Conservation (phyloP, 2,797 vertebrate genomes). For the Melanotaenia trifasciata region DNA sequence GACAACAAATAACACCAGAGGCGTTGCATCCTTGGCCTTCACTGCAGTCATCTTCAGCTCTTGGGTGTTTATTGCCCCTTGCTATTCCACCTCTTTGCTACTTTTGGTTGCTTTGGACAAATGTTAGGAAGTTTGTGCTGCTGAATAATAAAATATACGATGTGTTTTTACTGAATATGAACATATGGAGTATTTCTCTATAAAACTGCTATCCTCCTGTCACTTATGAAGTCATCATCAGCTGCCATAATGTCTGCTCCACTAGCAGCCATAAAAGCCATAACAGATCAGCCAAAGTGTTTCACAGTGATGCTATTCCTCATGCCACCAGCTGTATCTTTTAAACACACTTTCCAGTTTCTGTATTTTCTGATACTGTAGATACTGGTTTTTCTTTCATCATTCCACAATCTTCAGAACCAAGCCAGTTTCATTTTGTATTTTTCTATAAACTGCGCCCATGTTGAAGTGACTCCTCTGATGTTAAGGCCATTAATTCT, state of each 20-base stretch:
- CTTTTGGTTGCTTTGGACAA: not conserved
- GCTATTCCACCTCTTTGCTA: not conserved
- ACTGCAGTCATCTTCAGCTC: conserved; percentile 3
- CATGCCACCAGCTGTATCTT: not conserved
- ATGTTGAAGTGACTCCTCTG: not conserved
- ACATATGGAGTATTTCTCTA: not conserved
- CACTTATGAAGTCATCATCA: conserved; percentile 6
- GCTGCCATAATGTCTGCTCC: conserved; percentile 8
- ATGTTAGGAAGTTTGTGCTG: not conserved
- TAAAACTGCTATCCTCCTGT: not conserved
- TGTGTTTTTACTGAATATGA: not conserved
- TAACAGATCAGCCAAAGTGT: not conserved
- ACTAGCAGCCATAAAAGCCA: not conserved
- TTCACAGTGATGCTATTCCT: not conserved
- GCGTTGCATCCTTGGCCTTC: conserved; percentile 1
- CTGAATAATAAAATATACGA: not conserved
- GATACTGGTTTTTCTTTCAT: not conserved
- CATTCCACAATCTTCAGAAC: not conserved
- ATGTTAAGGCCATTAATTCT: not conserved
- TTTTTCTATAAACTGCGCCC: not conserved
- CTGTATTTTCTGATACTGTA: not conserved
- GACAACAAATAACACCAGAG: conserved; percentile 19
- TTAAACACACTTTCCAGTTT: not conserved
- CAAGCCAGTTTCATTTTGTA: not conserved
- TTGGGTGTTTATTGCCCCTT: not conserved